Conservation (phyloP, 2,888 invertebrate species). For the Machimus rusticus region DNA sequence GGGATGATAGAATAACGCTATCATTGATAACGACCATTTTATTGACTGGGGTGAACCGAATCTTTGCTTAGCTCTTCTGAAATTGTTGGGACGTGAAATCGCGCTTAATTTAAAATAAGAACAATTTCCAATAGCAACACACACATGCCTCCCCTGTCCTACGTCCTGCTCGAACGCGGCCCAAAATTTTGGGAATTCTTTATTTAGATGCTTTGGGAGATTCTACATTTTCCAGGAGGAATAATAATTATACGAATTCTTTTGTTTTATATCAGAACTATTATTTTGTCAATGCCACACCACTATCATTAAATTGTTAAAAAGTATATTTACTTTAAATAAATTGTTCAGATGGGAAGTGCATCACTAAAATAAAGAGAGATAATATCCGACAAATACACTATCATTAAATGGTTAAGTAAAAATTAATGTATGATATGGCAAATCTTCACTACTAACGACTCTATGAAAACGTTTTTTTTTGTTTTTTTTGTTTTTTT, state of each 20-base stretch:
- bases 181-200: neutral
- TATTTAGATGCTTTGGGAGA: neutral
- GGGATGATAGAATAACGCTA: slow-evolving; percentile 39
- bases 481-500: too few relatives aligned
- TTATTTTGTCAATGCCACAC: too few relatives aligned
- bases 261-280: too few relatives aligned
- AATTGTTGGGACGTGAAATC: slow-evolving; percentile 62
- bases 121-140: slow-evolving; percentile 10
- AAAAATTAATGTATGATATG: too few relatives aligned
- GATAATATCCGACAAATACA: too few relatives aligned
- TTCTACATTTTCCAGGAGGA: neutral
- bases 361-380: too few relatives aligned
- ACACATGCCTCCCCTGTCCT: neutral
- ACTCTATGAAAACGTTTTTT: too few relatives aligned
- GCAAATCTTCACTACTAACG: too few relatives aligned
- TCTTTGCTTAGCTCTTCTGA: slow-evolving; percentile 62
- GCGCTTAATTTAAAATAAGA: slow-evolving; percentile 57
- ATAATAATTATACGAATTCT: neutral
- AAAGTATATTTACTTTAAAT: too few relatives aligned
- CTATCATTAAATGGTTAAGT: too few relatives aligned
- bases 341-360: too few relatives aligned
- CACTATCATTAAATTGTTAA: too few relatives aligned
- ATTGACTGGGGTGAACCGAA: slow-evolving; percentile 52
- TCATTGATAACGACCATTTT: slow-evolving; percentile 49
- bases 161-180: neutral